Base-by-base conservation (phyloP, 1,140 invertebrate species). In the Cyclargus thomasi region DNA sequence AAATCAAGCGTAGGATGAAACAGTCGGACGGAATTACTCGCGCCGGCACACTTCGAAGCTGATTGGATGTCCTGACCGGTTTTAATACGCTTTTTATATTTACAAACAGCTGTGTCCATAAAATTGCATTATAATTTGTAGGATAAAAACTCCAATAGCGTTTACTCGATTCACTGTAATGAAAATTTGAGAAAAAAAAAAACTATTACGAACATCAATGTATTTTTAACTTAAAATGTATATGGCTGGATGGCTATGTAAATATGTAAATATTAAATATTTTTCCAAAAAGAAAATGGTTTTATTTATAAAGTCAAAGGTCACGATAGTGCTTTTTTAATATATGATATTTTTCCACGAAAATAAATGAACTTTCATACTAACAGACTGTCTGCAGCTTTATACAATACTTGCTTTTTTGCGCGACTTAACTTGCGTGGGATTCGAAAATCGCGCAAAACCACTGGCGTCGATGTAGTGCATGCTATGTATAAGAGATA, bases 191-290 rank as follows among this genome's bases (percentile, higher is more conserved):
- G 17, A 23, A 53, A 29, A 29, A 53, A 29, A 29, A 8, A 17
- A 21, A 29, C 55, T 57, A 18, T n/a, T 57, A 65, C 39, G 39
- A 65, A 65, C 23, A 36, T 14, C 53, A n/a, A 64, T 53, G 20
- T 64, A 55, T 35, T 55, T 39, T 65, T 55, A 65, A 16, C 29
- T 29, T 11, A 68, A 63, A 63, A 53, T 63, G 62, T 63, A 70
- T 70, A 67, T 69, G 59, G 29, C 65, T 69, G 57, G 57, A 73
- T 75, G 70, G 63, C 67, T 36, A n/a, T 82, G 82, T 84, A 81
- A 80, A 84, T 82, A 84, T 82, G 82, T 82, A 84, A 76, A 80
- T 77, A 80, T 70, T 82, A 81, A 82, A 84, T 84, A 84, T 84
- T 82, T 84, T 84, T 82, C 70, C 76, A 79, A 80, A 79, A 64